phyloP scores from a whole-genome alignment of 2,888 invertebrate species.

The Yponomeuta sedellus region DNA sequence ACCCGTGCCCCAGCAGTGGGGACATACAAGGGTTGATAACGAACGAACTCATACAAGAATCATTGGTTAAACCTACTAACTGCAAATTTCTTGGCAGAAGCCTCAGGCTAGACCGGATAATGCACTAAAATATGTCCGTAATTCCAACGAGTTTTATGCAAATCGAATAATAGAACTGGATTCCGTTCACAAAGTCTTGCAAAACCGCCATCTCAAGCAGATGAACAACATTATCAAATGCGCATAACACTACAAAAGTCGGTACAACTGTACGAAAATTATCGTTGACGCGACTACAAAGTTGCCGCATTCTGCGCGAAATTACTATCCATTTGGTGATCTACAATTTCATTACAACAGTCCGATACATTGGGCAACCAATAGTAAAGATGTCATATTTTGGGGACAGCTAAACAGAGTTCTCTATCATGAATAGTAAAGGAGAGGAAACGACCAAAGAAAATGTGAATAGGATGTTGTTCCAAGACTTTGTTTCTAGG shows the following conservation, averaged over 20 bases:
- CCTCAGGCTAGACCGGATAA: no score
- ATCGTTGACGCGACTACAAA: not conserved
- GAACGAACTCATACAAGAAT: no score
- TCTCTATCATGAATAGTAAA: not conserved
- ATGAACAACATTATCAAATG: not conserved
- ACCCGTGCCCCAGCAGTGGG: no score
- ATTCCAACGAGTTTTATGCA: not conserved
- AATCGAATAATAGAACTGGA: not conserved
- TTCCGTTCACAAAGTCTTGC: not conserved
- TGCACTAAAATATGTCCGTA: no score
- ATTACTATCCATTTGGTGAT: not conserved
- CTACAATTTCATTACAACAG: not conserved
- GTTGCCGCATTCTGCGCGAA: not conserved
- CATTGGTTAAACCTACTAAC: no score
- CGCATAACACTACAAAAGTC: not conserved
- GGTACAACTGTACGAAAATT: not conserved
- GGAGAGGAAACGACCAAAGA: conserved; percentile 7
- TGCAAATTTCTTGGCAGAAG: no score
- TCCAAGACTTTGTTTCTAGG: conserved; percentile 38
- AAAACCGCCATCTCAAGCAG: not conserved
- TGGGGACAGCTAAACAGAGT: not conserved
- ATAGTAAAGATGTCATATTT: not conserved
- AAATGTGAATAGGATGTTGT: conserved; percentile 63
- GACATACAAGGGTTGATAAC: no score
- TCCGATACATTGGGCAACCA: not conserved